Evolutionary conservation across 2,797 vertebrate species (phyloP), one percentile per base, ranked within the genome.

Genomic region (Notolabrus celidotus): DNA sequence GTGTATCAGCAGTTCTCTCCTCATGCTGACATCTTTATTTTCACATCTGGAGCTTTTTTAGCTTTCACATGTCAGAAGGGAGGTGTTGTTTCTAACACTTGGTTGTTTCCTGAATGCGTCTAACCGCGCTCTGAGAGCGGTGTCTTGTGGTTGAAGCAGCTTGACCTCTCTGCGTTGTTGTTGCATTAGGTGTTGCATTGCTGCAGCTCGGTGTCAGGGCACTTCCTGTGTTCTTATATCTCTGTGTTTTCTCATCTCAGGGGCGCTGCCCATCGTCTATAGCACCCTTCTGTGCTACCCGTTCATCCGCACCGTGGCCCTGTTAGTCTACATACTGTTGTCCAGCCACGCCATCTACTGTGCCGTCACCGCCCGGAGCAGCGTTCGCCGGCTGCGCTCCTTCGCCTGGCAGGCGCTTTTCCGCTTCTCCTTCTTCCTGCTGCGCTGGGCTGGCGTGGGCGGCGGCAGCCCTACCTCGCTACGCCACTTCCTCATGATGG

Each of bases 191-290:
- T 10, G 42, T 58, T 65, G 33, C 10, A 4, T 31, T 23, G 22
- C 20, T 34, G 47, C 20, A 54, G 62, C 34, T 1, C 2, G 7
- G 22, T 45, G 4, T 3, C 45, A 47, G 0, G 11, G 3, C 14
- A 27, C 10, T n/a, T 1, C 47, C 7, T 31, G 12, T 19, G 1
- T 23, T 7, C 27, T 78, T 11, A 10, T 10, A n/a, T 1, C 46
- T 47, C 7, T 47, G 22, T 47, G 22, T 47, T 16, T 47, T 25
- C 23, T 47, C 25, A 14, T 47, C 46, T 25, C 89, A 98, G 96
- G 96, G n/a, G 96, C 96, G 39, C 92, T 98, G 68, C 96, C 96
- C 69, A 97, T 98, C 58, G 95, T 98, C 78, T 97, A 97, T 92
- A 97, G 94, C 82, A 97, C 96, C 0, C 90, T 98, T 79, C 94